phyloP scores from a whole-genome alignment of 2,113 vertebrate species.

The Oreochromis tanganicae region DNA sequence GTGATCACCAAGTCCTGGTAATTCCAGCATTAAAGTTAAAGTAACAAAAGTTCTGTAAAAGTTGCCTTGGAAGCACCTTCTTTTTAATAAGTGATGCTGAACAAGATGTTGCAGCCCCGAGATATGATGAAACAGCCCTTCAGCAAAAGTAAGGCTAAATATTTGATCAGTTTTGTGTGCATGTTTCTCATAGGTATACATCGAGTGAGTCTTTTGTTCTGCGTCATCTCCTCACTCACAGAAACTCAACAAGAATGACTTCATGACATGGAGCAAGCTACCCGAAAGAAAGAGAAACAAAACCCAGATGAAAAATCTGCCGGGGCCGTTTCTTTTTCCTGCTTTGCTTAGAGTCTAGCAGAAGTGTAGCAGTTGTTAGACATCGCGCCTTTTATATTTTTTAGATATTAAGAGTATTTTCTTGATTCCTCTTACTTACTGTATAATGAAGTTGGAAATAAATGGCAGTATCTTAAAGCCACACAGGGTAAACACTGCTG shows the following conservation, averaged over 20 bases:
- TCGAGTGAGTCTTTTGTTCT: neutral
- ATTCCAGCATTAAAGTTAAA: neutral
- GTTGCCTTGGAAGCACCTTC: neutral
- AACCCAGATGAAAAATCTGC: neutral
- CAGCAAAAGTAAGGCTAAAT: neutral
- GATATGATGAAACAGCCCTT: neutral
- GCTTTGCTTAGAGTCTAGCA: neutral
- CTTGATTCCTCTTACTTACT: neutral
- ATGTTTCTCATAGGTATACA: neutral
- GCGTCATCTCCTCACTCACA: neutral
- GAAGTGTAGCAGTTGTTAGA: neutral
- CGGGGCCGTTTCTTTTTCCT: neutral
- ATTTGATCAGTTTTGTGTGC: neutral
- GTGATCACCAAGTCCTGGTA: neutral
- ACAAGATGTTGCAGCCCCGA: neutral
- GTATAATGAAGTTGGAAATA: neutral
- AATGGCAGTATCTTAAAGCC: neutral
- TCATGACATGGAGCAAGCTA: neutral
- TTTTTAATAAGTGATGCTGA: constrained; percentile 14
- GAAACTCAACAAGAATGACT: neutral
- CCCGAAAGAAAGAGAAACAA: neutral
- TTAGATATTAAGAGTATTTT: neutral
- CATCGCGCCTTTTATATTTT: neutral
- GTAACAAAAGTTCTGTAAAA: neutral
- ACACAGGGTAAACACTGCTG: neutral